Base-by-base conservation (phyloP, 2,888 invertebrate genomes). In the Drosophila prolongata region DNA sequence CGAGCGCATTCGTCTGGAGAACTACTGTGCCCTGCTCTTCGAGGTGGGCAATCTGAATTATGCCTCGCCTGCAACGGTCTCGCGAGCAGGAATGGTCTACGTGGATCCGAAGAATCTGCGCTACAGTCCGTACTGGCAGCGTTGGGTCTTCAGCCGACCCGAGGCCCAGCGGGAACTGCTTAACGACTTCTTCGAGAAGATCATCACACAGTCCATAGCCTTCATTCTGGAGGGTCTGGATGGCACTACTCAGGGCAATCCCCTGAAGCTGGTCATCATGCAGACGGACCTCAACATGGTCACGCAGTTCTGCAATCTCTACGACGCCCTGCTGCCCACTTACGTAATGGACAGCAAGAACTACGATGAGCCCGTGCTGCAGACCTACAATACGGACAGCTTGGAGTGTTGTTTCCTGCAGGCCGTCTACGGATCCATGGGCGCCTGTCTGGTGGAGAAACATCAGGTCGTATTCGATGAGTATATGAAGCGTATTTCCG, bases 51-150 rank as follows among this genome's bases (percentile, higher is more conserved):
- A 98, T 92, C 93, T 98, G 72, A 95, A 95, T 91, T 97, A 96
- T 86, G 98, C 98, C 0, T 98, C 98, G 0, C 98, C 98, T 0
- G 98, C 98, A 0, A 98, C 97, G 0, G 97, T 98, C 3, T 98
- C 98, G 0, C 94, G 98, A 59, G 97, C 97, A 9, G 98, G 98
- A 37, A 98, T 98, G 97, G 97, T 98, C 10, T 98, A 95, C 87
- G 97, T 98, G 0, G 98, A 98, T 89, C 97, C 98, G 0, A 97
- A 97, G 92, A 97, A 97, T 92, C 93, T 98, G 71, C 97, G 97
- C 0, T 97, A 95, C 87, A 94, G 95, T 65, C 98, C 98, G 0
- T 98, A 94, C 92, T 98, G 98, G 97, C 94, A 96, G 64, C 95
- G 96, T 83, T 98, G 98, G 97, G 92, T 96, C 5, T 92, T 93